These are phyloP conservation scores for Uropetala carovei DNA, from an alignment of 2,888 invertebrate genomes.

Conservation along the genomic window DNA sequence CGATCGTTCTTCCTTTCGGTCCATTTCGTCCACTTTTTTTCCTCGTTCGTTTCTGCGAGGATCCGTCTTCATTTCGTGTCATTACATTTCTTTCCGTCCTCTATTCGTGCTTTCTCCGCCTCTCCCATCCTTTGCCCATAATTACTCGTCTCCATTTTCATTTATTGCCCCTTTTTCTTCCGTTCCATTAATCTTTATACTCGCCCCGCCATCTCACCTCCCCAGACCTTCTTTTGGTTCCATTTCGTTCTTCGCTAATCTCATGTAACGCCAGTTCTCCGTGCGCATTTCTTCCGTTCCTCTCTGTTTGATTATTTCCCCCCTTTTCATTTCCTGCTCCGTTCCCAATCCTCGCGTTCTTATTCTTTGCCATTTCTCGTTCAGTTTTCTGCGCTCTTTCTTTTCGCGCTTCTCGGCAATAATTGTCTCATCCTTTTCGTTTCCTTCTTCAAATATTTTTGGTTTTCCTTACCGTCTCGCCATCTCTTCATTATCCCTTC, in stretches of 20 bases:
- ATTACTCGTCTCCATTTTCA: slow-evolving; percentile 42
- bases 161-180: slow-evolving; percentile 43
- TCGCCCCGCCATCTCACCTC: not conserved
- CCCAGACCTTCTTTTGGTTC: not conserved
- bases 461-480: too few relatives aligned
- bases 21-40: not conserved
- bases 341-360: not conserved
- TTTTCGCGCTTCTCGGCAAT: not conserved
- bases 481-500: too few relatives aligned
- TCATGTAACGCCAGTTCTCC: not conserved
- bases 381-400: not conserved
- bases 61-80: not conserved
- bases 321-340: not conserved
- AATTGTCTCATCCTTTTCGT: not conserved
- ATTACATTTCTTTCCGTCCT: not conserved
- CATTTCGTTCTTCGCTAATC: not conserved
- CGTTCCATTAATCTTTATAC: slow-evolving; percentile 50
- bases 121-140: slow-evolving; percentile 25
- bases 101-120: not conserved
- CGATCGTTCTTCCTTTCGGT: not conserved
- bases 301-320: not conserved
- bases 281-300: not conserved
- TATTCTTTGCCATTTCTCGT: not conserved
- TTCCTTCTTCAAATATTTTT: not conserved
- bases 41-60: not conserved